Conservation (phyloP, 2,888 invertebrate genomes). For the Mythimna albipuncta region DNA sequence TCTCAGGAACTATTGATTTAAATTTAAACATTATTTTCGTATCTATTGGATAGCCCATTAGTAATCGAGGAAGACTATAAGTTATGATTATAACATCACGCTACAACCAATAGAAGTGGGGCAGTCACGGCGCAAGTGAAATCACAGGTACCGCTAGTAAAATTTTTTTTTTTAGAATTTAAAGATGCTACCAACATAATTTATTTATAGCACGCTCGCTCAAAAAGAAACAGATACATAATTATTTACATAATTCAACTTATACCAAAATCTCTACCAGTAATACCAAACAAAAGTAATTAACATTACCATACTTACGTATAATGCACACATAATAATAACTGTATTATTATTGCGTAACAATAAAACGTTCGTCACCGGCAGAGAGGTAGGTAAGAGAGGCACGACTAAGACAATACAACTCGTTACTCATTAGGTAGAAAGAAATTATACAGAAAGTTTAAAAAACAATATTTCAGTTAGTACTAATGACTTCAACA, state of each 20-base stretch:
- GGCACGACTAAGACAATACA: slow-evolving; percentile 48
- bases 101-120: too few species aligned
- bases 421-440: slow-evolving; percentile 43
- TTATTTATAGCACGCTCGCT: not conserved
- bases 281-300: slow-evolving; percentile 30
- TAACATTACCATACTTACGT: slow-evolving; percentile 38
- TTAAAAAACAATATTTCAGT: slow-evolving; percentile 32
- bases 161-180: not conserved
- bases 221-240: slow-evolving; percentile 2
- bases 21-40: too few species aligned
- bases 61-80: too few species aligned
- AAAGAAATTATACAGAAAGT: slow-evolving; percentile 61
- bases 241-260: slow-evolving; percentile 33
- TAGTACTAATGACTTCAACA: slow-evolving; percentile 25
- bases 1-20: too few species aligned
- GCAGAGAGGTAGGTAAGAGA: slow-evolving; percentile 33
- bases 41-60: too few species aligned
- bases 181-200: not conserved
- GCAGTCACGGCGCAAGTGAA: too few species aligned
- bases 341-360: slow-evolving; percentile 48
- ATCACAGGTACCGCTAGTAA: too few species aligned
- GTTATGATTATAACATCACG: too few species aligned
- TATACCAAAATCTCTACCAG: slow-evolving; percentile 7
- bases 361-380: slow-evolving; percentile 27
- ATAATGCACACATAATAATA: slow-evolving; percentile 27